Base-by-base conservation (phyloP, 2,888 invertebrate genomes). In the Brachynemurus nebulosus region DNA sequence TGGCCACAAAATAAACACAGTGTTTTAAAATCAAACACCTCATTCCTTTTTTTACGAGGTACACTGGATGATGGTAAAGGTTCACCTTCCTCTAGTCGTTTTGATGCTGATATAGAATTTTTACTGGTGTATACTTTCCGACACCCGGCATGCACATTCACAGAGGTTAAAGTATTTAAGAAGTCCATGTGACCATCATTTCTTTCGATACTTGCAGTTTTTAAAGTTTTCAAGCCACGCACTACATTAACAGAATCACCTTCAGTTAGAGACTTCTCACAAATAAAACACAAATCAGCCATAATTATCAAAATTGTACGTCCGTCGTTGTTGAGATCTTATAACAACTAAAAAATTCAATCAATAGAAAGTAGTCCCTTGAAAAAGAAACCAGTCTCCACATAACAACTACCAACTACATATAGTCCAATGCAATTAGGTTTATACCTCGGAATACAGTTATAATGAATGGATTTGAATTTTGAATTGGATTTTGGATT, bases 1-100 rank as follows among this genome's bases (percentile, higher is more conserved):
- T 53, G 18, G 23, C 46, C 47, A 52, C 52, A 48, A 50, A 52
- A 52, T 45, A 51, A 44, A 33, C 50, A 52, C 34, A 33, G 9
- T 2, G 27, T 51, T 40, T 47, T 45, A 36, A 51, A 51, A 49
- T 51, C 48, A 50, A 53, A 51, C 19, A 40, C 42, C 34, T 48
- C 45, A 46, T 21, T 48, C 46, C 47, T 8, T 51, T 40, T 50
- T 47, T 49, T 46, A 47, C 45, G 45, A 33, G 46, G 48, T 47
- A 21, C 42, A 47, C 23, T 45, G 46, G 21, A 38, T 34, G 44
- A 42, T 5, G 46, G 21, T 44, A 47, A 37, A 44, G 49, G 18
- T 45, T 50, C 47, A 34, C 27, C 27, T 27, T 27, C 3, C 12
- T 27, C 27, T 27, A 4, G 27, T 27, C 27, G 27, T 27, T 27